Base-by-base conservation (phyloP, 2,888 invertebrate species). In the Lasioglossum marginatum region DNA sequence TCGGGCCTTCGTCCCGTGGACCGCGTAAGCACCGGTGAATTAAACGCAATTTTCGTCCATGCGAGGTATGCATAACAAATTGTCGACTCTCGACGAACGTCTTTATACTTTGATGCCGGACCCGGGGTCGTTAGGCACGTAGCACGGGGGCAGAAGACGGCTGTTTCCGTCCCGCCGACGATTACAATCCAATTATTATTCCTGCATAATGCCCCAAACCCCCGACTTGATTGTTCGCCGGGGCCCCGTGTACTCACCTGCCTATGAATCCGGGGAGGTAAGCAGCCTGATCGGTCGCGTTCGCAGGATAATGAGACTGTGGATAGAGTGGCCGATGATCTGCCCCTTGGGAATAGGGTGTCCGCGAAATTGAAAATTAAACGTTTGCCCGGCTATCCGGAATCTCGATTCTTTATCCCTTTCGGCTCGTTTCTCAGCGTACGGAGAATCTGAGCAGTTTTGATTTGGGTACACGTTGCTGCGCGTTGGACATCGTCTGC, bases 181-280 rank as follows among this genome's bases (percentile, higher is more conserved):
- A 93, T 93, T 93, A 93, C 93, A 92, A 92, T 91, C 93, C 92
- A 91, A 93, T 93, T 93, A 93, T 93, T 92, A 92, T 92, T 89
- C 91, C 91, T 88, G 92, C 91, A 90, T 92, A 92, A 92, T 91
- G 81, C 83, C 31, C 70, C 16, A 76, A 37, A 63, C 63, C 40
- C 14, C 71, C 10, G 23, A 14, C 70, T n/a, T 40, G 70, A 70
- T 40, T 70, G 40, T 40, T n/a, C 40, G 37, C 12, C 45, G 52
- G 57, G 12, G 60, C 68, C n/a, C n/a, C n/a, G 45, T 89, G 87
- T 89, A 89, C 86, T 89, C 89, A 87, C 87, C 87, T 87, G 87
- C 82, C 83, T 79, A 80, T 74, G 82, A 81, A 73, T 70, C 79
- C 34, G 60, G 5, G 27, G 27, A 31, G 31, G 31, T 34, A 16